Evolutionary conservation across 1,140 invertebrate genomes (phyloP).

Genomic region (Gryon sp.): DNA sequence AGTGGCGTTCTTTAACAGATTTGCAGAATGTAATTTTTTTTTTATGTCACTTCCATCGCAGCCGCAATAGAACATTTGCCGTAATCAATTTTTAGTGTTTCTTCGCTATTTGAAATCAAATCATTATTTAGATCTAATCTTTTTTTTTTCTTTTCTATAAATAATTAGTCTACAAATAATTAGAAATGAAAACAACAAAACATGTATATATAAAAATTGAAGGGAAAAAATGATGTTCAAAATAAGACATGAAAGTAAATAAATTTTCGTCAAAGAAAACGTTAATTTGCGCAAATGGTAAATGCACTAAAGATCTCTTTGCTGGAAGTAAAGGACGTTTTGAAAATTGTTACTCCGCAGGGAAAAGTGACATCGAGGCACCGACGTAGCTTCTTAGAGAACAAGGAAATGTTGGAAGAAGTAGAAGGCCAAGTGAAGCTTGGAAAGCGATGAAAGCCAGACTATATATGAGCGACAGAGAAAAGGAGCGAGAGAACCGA

Average conservation of each 20-base stretch:
- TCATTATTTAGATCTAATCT: too few species aligned
- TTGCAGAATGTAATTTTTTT: slow-evolving; percentile 53
- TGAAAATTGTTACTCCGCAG: slow-evolving; percentile 67
- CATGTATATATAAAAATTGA: too few species aligned
- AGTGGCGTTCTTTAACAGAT: slow-evolving; percentile 57
- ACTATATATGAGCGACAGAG: slow-evolving; percentile 52
- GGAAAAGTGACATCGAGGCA: slow-evolving; percentile 59
- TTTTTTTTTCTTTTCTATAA: too few species aligned
- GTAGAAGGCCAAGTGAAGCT: slow-evolving; percentile 54
- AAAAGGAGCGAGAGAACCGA: slow-evolving; percentile 63
- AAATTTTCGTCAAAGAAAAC: too few species aligned
- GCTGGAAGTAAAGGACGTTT: slow-evolving; percentile 70
- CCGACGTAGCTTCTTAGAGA: slow-evolving; percentile 42
- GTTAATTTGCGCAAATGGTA: slow-evolving; percentile 24
- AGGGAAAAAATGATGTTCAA: too few species aligned
- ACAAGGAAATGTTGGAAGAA: slow-evolving; percentile 56
- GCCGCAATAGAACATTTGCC: slow-evolving; percentile 10
- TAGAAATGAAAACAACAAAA: too few species aligned
- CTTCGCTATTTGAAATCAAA: too few species aligned
- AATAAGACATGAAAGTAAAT: too few species aligned
- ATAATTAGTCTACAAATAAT: too few species aligned
- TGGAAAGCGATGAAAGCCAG: slow-evolving; percentile 59
- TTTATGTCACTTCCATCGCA: slow-evolving; percentile 20
- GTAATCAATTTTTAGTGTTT: too few species aligned
- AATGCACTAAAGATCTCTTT: slow-evolving; percentile 47